Conservation (phyloP, 2,113 vertebrate species). For the Cochlearius cochlearius region DNA sequence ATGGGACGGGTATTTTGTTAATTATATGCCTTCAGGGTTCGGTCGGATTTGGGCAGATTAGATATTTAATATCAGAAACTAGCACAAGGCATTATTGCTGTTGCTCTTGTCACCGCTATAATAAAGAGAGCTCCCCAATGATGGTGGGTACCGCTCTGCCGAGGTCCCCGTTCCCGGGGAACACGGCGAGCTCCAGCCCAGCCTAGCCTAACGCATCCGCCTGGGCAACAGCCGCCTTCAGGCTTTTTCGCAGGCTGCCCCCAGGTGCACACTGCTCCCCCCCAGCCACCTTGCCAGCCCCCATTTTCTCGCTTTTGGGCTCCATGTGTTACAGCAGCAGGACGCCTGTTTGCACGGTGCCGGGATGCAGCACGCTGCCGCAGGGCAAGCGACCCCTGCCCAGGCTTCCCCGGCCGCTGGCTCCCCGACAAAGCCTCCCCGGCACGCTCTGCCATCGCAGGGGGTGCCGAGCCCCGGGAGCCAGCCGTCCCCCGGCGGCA, state of each 20-base stretch:
- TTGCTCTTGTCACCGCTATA: accelerated
- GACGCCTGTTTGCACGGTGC: neutral
- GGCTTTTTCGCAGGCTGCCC: neutral
- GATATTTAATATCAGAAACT: accelerated
- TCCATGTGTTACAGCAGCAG: neutral
- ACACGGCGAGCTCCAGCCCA: neutral
- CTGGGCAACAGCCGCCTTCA: neutral
- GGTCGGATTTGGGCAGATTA: neutral
- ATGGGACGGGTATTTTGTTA: accelerated
- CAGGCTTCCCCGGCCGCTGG: neutral
- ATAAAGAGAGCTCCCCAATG: accelerated
- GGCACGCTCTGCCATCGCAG: neutral
- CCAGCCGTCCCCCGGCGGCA: neutral
- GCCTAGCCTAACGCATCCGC: neutral
- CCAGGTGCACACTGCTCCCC: accelerated
- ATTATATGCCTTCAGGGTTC: neutral
- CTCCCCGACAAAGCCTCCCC: neutral
- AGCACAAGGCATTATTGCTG: neutral
- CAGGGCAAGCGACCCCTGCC: neutral
- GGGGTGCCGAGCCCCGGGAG: neutral
- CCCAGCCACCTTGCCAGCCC: neutral
- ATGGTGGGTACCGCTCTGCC: neutral
- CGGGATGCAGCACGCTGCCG: neutral
- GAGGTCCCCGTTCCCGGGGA: neutral
- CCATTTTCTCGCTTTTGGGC: neutral